A percentile compares a stretch with the other conserved stretches of the same genome.
phyloP scores from a whole-genome alignment of 2,888 invertebrate species.

The Onchidella celtica region DNA sequence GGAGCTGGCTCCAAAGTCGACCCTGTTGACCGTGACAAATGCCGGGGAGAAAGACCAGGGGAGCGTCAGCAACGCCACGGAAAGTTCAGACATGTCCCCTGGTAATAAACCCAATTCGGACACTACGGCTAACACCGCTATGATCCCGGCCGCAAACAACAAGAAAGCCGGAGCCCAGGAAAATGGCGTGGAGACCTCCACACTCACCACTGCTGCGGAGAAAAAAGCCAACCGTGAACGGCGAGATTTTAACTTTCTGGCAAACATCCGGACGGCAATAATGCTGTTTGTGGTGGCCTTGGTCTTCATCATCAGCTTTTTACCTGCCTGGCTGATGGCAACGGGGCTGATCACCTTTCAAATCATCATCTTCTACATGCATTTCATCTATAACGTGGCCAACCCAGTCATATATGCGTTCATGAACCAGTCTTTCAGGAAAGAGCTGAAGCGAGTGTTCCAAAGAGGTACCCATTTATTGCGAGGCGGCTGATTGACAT shows the following conservation, averaged over 20 bases:
- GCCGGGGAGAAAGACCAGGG: slow-evolving; percentile 6
- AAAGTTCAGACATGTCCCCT: not conserved
- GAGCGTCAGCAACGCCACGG: not conserved
- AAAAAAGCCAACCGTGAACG: slow-evolving; percentile 59
- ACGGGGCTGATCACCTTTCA: slow-evolving; percentile 67
- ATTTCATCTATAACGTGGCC: slow-evolving; percentile 79
- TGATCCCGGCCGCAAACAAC: not conserved
- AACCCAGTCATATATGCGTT: slow-evolving; percentile 80
- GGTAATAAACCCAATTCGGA: not conserved
- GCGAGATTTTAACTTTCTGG: slow-evolving; percentile 72
- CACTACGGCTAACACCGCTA: not conserved
- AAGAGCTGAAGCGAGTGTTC: slow-evolving; percentile 73
- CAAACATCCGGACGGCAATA: slow-evolving; percentile 79
- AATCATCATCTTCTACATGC: slow-evolving; percentile 77
- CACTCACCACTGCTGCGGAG: slow-evolving; percentile 34
- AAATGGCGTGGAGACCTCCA: slow-evolving; percentile 28
- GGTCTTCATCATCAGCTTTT: slow-evolving; percentile 79
- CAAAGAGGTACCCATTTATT: slow-evolving; percentile 51
- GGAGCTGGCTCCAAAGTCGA: slow-evolving; percentile 20
- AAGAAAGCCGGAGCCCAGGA: slow-evolving; percentile 11
- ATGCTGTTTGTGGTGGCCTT: slow-evolving; percentile 79
- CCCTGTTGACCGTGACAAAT: not conserved
- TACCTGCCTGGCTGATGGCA: slow-evolving; percentile 79
- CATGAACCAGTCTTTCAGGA: slow-evolving; percentile 79
- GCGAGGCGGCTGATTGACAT: slow-evolving; percentile 31